Conservation (phyloP, 1,140 invertebrate genomes). For the Orius laevigatus region DNA sequence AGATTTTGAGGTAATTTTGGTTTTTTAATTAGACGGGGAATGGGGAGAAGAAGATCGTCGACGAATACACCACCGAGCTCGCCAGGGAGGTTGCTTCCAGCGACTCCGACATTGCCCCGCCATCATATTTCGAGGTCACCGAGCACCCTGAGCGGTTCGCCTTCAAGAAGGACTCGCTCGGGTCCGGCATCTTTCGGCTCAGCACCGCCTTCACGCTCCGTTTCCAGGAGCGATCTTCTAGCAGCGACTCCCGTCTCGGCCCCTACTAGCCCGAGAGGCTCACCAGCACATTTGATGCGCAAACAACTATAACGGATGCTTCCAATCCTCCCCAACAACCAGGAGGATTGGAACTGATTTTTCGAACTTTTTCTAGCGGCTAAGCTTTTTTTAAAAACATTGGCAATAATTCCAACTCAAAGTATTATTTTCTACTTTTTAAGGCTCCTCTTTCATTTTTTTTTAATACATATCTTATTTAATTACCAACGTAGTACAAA, state of each 20-base stretch:
- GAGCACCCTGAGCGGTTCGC: constrained; percentile 28
- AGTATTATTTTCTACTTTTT: too few species aligned
- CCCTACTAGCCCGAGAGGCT: constrained; percentile 7
- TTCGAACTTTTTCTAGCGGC: too few species aligned
- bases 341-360: constrained; percentile 1
- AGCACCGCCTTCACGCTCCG: constrained; percentile 12
- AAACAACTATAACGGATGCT: constrained; percentile 3
- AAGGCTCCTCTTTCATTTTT: too few species aligned
- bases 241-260: constrained; percentile 5
- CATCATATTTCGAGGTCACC: constrained; percentile 22
- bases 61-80: constrained; percentile 6
- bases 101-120: background rate
- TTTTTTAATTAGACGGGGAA: constrained; percentile 7
- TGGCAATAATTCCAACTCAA: too few species aligned
- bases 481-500: too few species aligned
- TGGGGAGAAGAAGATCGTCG: constrained; percentile 2
- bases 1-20: background rate
- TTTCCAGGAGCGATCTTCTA: constrained; percentile 6
- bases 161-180: constrained; percentile 40
- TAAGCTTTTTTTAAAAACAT: too few species aligned
- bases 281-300: background rate
- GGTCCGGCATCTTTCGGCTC: constrained; percentile 50
- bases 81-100: constrained; percentile 4
- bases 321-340: constrained; percentile 2
- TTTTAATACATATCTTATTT: too few species aligned